Conservation (phyloP, 1,140 invertebrate species). For the Leptopilina clavipes region DNA sequence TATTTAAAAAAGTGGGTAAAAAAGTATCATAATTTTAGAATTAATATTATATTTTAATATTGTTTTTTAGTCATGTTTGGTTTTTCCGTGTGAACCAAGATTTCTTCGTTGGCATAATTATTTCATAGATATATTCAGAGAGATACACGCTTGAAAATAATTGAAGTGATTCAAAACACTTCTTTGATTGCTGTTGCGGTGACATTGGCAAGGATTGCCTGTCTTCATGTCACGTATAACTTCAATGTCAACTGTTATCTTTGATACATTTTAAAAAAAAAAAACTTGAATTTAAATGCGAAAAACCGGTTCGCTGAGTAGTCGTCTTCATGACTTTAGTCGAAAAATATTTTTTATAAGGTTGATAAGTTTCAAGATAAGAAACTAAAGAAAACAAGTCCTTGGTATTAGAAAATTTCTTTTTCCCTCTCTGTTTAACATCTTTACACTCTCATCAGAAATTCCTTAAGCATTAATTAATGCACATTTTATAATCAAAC, state of each 20-base stretch:
- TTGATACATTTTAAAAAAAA: conserved; percentile 2
- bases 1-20: too few relatives aligned
- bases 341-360: conserved; percentile 20
- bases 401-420: background rate
- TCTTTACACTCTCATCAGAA: background rate
- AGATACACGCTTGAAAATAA: background rate
- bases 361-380: conserved; percentile 9
- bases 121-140: background rate
- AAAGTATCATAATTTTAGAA: too few relatives aligned
- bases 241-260: conserved; percentile 46
- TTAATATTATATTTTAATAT: too few relatives aligned
- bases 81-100: background rate
- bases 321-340: conserved; percentile 10
- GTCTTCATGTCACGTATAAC: conserved; percentile 31
- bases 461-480: background rate
- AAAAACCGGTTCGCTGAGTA: conserved; percentile 20
- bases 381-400: background rate
- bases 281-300: conserved; percentile 14
- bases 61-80: background rate
- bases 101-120: background rate
- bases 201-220: conserved; percentile 13
- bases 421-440: background rate
- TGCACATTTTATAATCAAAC: background rate
- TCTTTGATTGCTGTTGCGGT: background rate
- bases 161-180: background rate